Base-by-base conservation (phyloP, 1,140 invertebrate species). In the Sycobia sp. region DNA sequence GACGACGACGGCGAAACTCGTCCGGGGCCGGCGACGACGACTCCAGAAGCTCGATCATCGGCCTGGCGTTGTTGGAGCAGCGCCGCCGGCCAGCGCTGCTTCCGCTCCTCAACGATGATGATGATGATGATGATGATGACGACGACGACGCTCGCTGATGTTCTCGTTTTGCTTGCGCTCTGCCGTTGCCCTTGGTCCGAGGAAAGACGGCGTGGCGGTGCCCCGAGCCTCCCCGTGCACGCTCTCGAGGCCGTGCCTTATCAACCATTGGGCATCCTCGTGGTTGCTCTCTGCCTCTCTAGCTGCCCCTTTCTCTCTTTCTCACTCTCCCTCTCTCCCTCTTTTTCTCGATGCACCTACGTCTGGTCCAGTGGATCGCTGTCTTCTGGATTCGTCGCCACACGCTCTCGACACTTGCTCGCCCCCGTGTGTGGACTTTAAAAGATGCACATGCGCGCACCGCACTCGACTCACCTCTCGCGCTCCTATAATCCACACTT, bases 201-300 rank as follows among this genome's bases (percentile, higher is more conserved):
- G 49, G 32, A 13, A 51, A 11, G 18, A 22, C 49, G 53, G 53
- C 68, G 67, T 71, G 67, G 64, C 51, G 76, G 72, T 73, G 76
- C 75, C 69, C 69, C 65, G 69, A 77, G 76, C 76, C 76, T 76
- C 77, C 76, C 70, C 77, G 73, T 73, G 67, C 78, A 75, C 72
- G 69, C 69, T 16, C 49, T 49, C 47, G 71, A 71, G 64, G 65
- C 54, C 62, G 68, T 69, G 69, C 32, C 43, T 71, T 72, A 76
- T 81, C 77, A 79, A 79, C 77, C 79, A 81, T 81, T 77, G 74
- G 77, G 77, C 76, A 79, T 78, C 25, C 4, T 25, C 27, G 13
- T 16, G 13, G 22, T 25, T 8, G 14, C 25, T 29, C 27, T 11
- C 13, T 16, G 41, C 10, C 43, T 11, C 29, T 32, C 11, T 11